Evolutionary conservation across 2,888 invertebrate genomes (phyloP).

Genomic region (Ametastegia equiseti): DNA sequence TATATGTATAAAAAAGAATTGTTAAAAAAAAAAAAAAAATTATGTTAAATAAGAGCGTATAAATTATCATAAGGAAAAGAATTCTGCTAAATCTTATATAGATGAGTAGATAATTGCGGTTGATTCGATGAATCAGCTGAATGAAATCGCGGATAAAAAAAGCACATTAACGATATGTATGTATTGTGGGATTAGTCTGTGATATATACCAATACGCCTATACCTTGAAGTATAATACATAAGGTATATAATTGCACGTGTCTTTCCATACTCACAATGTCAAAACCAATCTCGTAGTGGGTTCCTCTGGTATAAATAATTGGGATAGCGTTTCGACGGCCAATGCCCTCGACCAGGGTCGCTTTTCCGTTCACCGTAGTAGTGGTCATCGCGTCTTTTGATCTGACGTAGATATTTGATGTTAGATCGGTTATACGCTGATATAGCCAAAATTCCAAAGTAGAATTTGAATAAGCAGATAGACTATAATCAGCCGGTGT

Average conservation of each 20-base stretch:
- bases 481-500: too few species aligned
- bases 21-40: too few species aligned
- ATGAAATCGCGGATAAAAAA: background rate
- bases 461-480: too few species aligned
- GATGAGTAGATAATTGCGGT: background rate
- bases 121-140: background rate
- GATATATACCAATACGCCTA: too few species aligned
- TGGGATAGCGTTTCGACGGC: constrained; percentile 84
- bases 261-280: constrained; percentile 83
- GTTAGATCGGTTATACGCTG: background rate
- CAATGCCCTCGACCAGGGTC: constrained; percentile 70
- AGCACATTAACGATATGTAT: too few species aligned
- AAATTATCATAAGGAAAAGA: too few species aligned
- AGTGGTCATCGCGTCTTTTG: constrained; percentile 4
- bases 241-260: background rate
- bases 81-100: background rate
- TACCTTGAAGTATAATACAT: background rate
- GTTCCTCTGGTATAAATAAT: constrained; percentile 88
- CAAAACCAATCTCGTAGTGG: constrained; percentile 91
- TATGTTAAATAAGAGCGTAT: too few species aligned
- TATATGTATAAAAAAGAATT: too few species aligned
- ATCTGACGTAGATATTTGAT: background rate
- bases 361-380: constrained; percentile 35
- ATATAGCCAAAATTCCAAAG: background rate
- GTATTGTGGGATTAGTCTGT: too few species aligned